A percentile compares a stretch with the other conserved stretches of the same genome.
These are phyloP conservation scores for Amblyjoppa proteus DNA, from an alignment of 2,888 invertebrate genomes.

Conservation along the genomic window DNA sequence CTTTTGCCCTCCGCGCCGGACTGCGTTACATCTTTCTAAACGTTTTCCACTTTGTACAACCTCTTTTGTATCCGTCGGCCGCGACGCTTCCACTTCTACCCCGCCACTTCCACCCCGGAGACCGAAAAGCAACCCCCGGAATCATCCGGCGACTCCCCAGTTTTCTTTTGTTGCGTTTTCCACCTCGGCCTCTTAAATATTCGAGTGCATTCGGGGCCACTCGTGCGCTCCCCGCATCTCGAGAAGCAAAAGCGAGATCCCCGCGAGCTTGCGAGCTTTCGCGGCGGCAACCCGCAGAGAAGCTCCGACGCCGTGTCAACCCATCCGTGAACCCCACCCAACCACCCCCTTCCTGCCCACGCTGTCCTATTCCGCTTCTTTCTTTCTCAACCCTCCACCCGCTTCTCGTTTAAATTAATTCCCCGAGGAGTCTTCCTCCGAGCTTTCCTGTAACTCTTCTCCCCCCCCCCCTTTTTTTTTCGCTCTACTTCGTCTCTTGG, in stretches of 20 bases:
- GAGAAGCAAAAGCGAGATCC: slow-evolving; percentile 1
- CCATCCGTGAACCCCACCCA: slow-evolving; percentile 32
- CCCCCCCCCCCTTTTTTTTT: neutral
- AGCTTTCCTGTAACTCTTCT: slow-evolving; percentile 43
- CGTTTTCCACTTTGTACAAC: slow-evolving; percentile 1
- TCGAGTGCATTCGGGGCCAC: slow-evolving; percentile 51
- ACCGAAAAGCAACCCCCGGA: neutral
- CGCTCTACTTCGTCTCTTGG: slow-evolving; percentile 1
- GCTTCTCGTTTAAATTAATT: slow-evolving; percentile 63
- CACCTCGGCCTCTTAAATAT: slow-evolving; percentile 57
- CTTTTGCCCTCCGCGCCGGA: neutral
- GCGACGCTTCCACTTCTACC: neutral
- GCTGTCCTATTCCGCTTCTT: neutral
- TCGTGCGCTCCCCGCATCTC: slow-evolving; percentile 27
- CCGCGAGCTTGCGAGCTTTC: slow-evolving; percentile 38
- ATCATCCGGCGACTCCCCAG: neutral
- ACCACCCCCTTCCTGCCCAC: neutral
- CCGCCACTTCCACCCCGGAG: neutral
- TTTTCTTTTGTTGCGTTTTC: slow-evolving; percentile 35
- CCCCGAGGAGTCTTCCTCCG: slow-evolving; percentile 45
- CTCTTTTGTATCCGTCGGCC: neutral
- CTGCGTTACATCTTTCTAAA: slow-evolving; percentile 30
- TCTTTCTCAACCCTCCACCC: slow-evolving; percentile 20
- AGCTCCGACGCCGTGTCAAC: slow-evolving; percentile 39
- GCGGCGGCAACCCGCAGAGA: slow-evolving; percentile 39